Evolutionary conservation across 2,888 invertebrate species (phyloP).

Genomic region (Eilema griseolum): DNA sequence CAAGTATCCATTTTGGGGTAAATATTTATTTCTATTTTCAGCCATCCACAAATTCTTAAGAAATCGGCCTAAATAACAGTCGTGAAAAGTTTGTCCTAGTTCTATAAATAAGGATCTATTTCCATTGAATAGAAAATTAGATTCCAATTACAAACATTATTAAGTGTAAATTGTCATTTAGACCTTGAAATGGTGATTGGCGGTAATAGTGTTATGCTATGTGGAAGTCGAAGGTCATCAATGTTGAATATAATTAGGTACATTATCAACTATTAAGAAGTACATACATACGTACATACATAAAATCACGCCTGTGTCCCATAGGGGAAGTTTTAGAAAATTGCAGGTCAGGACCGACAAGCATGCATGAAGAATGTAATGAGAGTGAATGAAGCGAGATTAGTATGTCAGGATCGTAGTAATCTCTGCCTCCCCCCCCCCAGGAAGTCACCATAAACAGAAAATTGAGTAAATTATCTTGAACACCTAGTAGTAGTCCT

Average conservation of each 20-base stretch:
- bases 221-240: neutral
- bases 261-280: neutral
- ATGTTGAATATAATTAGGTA: neutral
- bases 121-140: constrained; percentile 6
- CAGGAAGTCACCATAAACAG: neutral
- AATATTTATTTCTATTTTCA: neutral
- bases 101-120: constrained; percentile 8
- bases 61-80: neutral
- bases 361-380: too few species aligned
- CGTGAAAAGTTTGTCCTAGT: neutral
- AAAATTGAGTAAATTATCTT: neutral
- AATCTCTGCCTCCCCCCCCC: too few species aligned
- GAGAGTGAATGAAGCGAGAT: too few species aligned
- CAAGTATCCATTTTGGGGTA: neutral
- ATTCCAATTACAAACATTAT: neutral
- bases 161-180: neutral
- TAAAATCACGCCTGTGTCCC: too few species aligned
- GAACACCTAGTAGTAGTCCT: neutral
- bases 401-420: too few species aligned
- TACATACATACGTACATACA: too few species aligned
- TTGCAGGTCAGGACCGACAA: too few species aligned
- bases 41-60: neutral
- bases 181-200: constrained; percentile 11
- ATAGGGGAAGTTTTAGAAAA: too few species aligned
- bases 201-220: neutral